These are phyloP conservation scores for Odontamblyopus rebecca DNA, from an alignment of 2,797 vertebrate genomes.

Conservation along the genomic window DNA sequence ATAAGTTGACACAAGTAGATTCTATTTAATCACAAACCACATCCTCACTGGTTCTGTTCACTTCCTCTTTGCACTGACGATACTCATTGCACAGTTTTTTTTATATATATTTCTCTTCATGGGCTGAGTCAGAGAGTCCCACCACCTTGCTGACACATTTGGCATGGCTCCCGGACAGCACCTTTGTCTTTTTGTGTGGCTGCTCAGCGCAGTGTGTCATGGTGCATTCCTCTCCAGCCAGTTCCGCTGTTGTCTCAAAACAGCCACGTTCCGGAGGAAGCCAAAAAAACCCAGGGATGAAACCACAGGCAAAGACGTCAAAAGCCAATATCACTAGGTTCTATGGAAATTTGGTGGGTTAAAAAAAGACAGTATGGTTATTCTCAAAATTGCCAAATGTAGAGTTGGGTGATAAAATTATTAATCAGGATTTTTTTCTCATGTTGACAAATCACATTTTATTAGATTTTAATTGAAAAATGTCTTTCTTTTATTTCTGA, in stretches of 20 bases:
- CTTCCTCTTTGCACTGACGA: conserved; percentile 26
- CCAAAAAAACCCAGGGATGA: conserved; percentile 29
- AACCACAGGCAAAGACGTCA: conserved; percentile 52
- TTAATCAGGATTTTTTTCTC: too few species aligned
- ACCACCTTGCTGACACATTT: conserved; percentile 15
- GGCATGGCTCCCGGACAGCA: not conserved
- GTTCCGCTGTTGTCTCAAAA: conserved; percentile 41
- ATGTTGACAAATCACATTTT: too few species aligned
- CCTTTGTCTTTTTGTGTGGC: conserved; percentile 50
- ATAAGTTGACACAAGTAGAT: conserved; percentile 5
- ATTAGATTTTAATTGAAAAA: too few species aligned
- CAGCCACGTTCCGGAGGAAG: conserved; percentile 12
- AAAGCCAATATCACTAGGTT: conserved; percentile 44
- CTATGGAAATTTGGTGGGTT: conserved; percentile 53
- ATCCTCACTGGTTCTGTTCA: conserved; percentile 34
- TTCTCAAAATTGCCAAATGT: conserved; percentile 31
- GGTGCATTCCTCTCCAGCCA: conserved; percentile 62
- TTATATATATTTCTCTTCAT: conserved; percentile 15
- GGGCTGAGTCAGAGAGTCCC: conserved; percentile 24
- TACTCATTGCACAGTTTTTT: conserved; percentile 13
- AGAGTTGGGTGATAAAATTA: too few species aligned
- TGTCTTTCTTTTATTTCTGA: too few species aligned
- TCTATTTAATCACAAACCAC: conserved; percentile 19
- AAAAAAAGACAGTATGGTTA: conserved; percentile 18
- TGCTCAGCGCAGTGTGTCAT: conserved; percentile 50